Base-by-base conservation (phyloP, 2,797 vertebrate species). In the Melanotaenia trifasciata region DNA sequence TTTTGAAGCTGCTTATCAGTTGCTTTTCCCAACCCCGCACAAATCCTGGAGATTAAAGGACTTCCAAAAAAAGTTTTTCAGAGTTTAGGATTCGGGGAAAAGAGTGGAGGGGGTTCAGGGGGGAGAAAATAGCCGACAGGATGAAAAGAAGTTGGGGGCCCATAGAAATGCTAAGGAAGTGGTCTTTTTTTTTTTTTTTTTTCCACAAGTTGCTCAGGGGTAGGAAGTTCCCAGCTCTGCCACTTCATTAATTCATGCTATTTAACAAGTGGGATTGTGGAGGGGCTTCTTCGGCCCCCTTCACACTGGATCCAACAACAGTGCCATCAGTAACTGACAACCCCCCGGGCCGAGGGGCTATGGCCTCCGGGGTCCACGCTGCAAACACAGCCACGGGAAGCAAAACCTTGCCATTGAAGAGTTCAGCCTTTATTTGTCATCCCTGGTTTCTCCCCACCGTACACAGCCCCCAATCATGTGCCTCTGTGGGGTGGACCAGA, bases 221-320 rank as follows among this genome's bases (percentile, higher is more conserved):
- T 84, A 95, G 92, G 92, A 92, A 93, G 91, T 96, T 95, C 93
- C 91, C 85, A 94, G 91, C 92, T 91, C 89, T 83, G 87, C 85
- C 94, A 95, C 94, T 96, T 95, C 95, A 95, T 95, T 96, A 95
- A 95, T 94, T 95, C 92, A 92, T 89, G 88, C 89, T 93, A 93
- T 95, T 94, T 95, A 94, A 94, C 91, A 93, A 94, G 90, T 79
- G 77, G 89, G 71, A 89, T 90, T 92, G 89, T 91, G 93, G 92
- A 80, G 91, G 89, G 89, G 86, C 85, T 91, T 90, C 90, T 87
- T 86, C 89, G 90, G 87, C 84, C 89, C 89, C 79, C 90, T 91
- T 94, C 91, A 92, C 90, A 90, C 88, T 85, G 85, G 79, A 87
- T 74, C 36, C 90, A 87, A 95, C 92, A 94, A 91, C 90, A 90